Evolutionary conservation across 2,797 vertebrate species (phyloP), one percentile per base, ranked within the genome.

Genomic region (Bothrops alternatus): DNA sequence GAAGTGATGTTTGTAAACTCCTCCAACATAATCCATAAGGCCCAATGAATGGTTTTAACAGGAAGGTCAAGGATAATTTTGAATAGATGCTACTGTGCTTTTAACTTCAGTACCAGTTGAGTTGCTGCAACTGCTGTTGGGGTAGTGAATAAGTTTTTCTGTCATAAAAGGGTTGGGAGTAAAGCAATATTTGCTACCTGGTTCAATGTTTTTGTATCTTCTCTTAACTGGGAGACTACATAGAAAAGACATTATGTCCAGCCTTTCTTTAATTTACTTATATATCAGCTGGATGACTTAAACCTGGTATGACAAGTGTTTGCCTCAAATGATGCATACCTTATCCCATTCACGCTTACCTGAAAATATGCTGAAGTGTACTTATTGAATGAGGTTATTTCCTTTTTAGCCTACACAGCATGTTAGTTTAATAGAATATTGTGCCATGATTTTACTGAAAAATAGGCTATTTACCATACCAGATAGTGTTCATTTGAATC

Each of bases 41-140:
- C 6, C n/a, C 55, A 89, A 57, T 60, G 88, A 37, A 65, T n/a
- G 23, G 47, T 42, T 63, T 73, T 56, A 93, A 61, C 11, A 63
- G 50, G 87, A 89, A 61, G 87, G 69, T 90, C 86, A 37, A 87
- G 90, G 32, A 50, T 32, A 94, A 53, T n/a, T 18, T 2, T 47
- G 26, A 28, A 23, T 94, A 94, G 95, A 94, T 95, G 96, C 61
- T 95, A 82, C 56, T 55, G 4, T 47, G 25, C 61, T 92, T 47
- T 90, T 95, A 93, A 91, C 16, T 90, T 90, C 61, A 87, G 32
- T 6, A 16, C 65, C 56, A 10, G 2, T 3, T 28, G n/a, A 50
- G 28, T 91, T 25, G 55, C 93, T 97, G 96, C 94, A 95, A 95
- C 93, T 16, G 82, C 16, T 12, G 88, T 82, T 91, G 73, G n/a